phyloP scores from a whole-genome alignment of 2,797 vertebrate genomes.

The Varecia variegata region DNA sequence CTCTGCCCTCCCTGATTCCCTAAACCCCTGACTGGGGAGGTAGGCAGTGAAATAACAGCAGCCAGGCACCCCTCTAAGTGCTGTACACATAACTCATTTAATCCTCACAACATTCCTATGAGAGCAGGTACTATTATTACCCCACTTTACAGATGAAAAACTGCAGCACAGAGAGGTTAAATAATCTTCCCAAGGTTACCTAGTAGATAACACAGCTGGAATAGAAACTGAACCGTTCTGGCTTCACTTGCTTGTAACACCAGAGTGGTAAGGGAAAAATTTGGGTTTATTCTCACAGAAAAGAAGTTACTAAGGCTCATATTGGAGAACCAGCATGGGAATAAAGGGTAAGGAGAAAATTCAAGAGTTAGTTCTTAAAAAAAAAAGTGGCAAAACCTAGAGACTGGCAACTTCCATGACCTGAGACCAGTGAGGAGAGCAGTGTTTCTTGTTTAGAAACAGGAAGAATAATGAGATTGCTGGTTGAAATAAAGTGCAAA shows the following conservation, averaged over 20 bases:
- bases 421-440: neutral
- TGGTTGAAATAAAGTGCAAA: neutral
- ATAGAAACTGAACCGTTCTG: neutral
- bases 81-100: neutral
- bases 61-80: neutral
- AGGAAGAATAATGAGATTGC: neutral
- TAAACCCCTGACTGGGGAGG: neutral
- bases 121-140: neutral
- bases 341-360: neutral
- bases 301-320: neutral
- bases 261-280: neutral
- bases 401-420: neutral
- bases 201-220: neutral
- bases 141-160: neutral
- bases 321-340: neutral
- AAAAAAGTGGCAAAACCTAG: neutral
- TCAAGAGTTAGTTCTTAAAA: neutral
- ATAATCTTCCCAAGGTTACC: neutral
- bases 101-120: neutral
- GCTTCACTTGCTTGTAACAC: neutral
- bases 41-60: neutral
- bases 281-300: neutral
- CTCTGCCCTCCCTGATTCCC: neutral
- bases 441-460: neutral
- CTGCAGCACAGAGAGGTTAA: neutral